Percentiles rank a stretch among this genome's conserved stretches.
Conservation (phyloP, 53 echinoderm and acorn worm species). For the Luidia sarsii region DNA sequence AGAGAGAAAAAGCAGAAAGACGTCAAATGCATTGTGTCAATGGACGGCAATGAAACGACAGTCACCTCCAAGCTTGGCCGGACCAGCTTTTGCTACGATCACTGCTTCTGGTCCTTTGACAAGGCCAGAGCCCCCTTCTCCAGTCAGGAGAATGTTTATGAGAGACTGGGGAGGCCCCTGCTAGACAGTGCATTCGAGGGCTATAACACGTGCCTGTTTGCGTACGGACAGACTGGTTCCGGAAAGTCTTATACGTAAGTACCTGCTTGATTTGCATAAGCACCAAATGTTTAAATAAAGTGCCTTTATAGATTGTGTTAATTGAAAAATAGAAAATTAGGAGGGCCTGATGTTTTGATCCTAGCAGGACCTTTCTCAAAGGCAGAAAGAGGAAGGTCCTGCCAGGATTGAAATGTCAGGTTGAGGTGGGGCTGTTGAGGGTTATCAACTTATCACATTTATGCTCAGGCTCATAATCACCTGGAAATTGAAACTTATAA, state of each 20-base stretch:
- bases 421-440: no score
- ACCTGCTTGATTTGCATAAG: no score
- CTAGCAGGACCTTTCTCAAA: no score
- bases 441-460: no score
- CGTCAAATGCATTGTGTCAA: slow-evolving; percentile 74
- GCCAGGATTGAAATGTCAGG: no score
- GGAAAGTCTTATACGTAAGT: slow-evolving; percentile 98
- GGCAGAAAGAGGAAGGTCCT: no score
- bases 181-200: slow-evolving; percentile 90
- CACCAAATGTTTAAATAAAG: no score
- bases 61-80: slow-evolving; percentile 61
- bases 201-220: slow-evolving; percentile 96
- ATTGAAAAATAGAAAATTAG: no score
- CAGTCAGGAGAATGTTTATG: slow-evolving; percentile 84
- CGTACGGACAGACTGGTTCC: slow-evolving; percentile 97
- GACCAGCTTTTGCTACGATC: slow-evolving; percentile 84
- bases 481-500: no score
- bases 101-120: slow-evolving; percentile 98
- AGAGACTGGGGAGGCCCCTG: slow-evolving; percentile 77
- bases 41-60: slow-evolving; percentile 89
- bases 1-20: slow-evolving; percentile 78
- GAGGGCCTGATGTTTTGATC: no score
- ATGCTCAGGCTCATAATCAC: no score
- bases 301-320: no score
- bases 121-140: slow-evolving; percentile 55